Evolutionary conservation across 2,888 invertebrate genomes (phyloP).

Genomic region (Acronicta leporina): DNA sequence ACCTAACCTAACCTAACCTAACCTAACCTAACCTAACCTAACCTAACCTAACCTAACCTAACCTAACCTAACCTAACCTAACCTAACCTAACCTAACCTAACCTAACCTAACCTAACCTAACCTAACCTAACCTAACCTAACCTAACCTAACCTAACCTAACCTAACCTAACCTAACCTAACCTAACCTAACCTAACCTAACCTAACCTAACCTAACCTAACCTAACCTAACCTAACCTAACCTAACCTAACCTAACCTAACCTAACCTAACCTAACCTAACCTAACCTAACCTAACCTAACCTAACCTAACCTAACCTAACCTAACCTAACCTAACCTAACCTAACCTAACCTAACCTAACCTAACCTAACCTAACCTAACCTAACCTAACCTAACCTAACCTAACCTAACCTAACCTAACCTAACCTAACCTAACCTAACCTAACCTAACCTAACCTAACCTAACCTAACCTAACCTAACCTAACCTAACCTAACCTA

Average conservation of each 20-base stretch:
- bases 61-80: slow-evolving; percentile 43
- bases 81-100: slow-evolving; percentile 42
- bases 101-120: slow-evolving; percentile 34
- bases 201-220: slow-evolving; percentile 49
- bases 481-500: slow-evolving; percentile 45
- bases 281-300: slow-evolving; percentile 52
- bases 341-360: slow-evolving; percentile 36
- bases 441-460: slow-evolving; percentile 48
- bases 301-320: slow-evolving; percentile 55
- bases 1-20: slow-evolving; percentile 42
- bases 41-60: slow-evolving; percentile 42
- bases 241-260: slow-evolving; percentile 30
- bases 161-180: slow-evolving; percentile 51
- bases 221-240: slow-evolving; percentile 44
- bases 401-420: slow-evolving; percentile 43
- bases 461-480: slow-evolving; percentile 48
- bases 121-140: slow-evolving; percentile 34
- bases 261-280: slow-evolving; percentile 47
- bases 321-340: slow-evolving; percentile 37
- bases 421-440: slow-evolving; percentile 48
- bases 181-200: slow-evolving; percentile 52
- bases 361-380: slow-evolving; percentile 44
- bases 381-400: slow-evolving; percentile 41
- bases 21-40: slow-evolving; percentile 42
- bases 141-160: slow-evolving; percentile 48